These are phyloP conservation scores for Callopanchax toddi DNA, from an alignment of 2,113 vertebrate genomes.

Conservation along the genomic window DNA sequence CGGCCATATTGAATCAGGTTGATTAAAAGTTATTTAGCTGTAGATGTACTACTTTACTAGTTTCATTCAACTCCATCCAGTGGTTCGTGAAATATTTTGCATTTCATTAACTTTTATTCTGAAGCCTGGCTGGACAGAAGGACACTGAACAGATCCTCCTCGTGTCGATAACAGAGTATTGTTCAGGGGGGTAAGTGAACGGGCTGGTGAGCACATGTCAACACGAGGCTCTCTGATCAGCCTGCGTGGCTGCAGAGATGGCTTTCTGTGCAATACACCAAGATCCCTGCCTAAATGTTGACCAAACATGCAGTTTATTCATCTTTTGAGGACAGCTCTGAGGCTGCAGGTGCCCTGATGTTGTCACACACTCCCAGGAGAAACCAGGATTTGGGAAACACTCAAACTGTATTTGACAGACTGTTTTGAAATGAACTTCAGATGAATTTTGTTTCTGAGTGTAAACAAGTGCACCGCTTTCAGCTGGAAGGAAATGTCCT, in stretches of 20 bases:
- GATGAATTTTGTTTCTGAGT: not conserved
- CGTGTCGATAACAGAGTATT: not conserved
- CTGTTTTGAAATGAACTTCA: slow-evolving; percentile 1
- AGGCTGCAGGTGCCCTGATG: slow-evolving; percentile 13
- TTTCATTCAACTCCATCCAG: no score
- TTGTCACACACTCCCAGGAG: not conserved
- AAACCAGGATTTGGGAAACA: slow-evolving; percentile 23
- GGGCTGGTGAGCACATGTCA: not conserved
- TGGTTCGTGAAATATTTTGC: no score
- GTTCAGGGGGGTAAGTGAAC: slow-evolving; percentile 8
- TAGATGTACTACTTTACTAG: no score
- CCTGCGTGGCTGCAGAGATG: slow-evolving; percentile 5
- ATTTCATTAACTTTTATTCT: no score
- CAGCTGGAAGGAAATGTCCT: not conserved
- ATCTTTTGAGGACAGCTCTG: not conserved
- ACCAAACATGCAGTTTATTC: not conserved
- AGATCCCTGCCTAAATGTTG: not conserved
- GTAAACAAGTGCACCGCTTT: not conserved
- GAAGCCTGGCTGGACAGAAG: not conserved
- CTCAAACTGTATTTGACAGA: slow-evolving; percentile 9
- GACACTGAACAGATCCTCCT: not conserved
- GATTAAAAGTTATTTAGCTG: no score
- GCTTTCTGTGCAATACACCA: no score
- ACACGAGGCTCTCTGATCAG: slow-evolving; percentile 3
- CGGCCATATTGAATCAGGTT: no score